Evolutionary conservation across 2,113 vertebrate genomes (phyloP), one percentile per base, ranked within the genome.

Genomic region (Proterorhinus semilunaris): DNA sequence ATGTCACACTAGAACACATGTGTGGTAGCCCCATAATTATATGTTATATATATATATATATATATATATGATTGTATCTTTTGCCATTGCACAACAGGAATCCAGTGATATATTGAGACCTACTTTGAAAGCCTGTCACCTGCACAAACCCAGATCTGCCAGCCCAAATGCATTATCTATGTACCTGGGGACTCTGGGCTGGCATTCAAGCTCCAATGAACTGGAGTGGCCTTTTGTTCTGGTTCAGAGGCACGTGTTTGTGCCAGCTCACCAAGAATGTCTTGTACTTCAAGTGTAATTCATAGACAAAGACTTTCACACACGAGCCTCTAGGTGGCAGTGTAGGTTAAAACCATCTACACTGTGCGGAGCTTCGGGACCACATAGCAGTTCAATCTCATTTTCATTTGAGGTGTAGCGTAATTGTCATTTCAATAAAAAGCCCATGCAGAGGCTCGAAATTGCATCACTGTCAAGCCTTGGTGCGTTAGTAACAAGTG

Each of bases 31-130:
- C n/a, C n/a, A n/a, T n/a, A n/a, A n/a, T n/a, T n/a, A 21, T 21
- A 21, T 21, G 2, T 21, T 21, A 21, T 21, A 21, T 21, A 21
- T 21, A 21, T 21, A 21, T 21, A 21, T 21, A 21, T 21, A 21
- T 21, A 21, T 21, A 21, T 21, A 21, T 21, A 21, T 1, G 21
- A 21, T 21, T 21, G 57, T 54, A 65, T 63, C 42, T 55, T 75
- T 73, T 69, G 69, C 68, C 61, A 42, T 54, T 72, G 68, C 16
- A 49, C 49, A 51, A 59, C 48, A 46, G 47, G 57, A 55, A 61
- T 68, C 74, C 65, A 65, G 21, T 49, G 53, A 72, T 71, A 80
- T 47, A 82, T 63, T 27, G 62, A 74, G 68, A 69, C 62, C 21
- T 21, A 21, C 21, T 21, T 21, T 21, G 21, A 21, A 21, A 21